Evolutionary conservation across 2,797 vertebrate genomes (phyloP).

Genomic region (Rhabdomys pumilio): DNA sequence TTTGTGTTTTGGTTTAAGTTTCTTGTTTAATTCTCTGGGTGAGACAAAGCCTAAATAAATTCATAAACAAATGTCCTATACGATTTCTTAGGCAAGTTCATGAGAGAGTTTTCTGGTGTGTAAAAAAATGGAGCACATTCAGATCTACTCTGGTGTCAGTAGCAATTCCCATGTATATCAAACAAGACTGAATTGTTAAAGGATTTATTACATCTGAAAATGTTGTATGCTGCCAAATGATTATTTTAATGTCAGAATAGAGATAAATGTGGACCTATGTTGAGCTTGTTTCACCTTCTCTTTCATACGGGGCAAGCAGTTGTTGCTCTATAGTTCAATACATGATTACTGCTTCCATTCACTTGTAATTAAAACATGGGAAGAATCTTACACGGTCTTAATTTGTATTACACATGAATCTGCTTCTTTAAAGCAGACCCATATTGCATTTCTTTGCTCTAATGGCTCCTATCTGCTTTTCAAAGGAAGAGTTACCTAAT

Average conservation of each 20-base stretch:
- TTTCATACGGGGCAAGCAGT: neutral
- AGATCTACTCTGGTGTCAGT: neutral
- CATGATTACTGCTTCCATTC: neutral
- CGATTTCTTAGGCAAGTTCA: neutral
- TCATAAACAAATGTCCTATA: neutral
- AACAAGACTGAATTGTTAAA: conserved; percentile 14
- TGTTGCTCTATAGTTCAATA: neutral
- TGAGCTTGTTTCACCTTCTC: conserved; percentile 7
- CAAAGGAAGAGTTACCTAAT: conserved; percentile 6
- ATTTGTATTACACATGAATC: neutral
- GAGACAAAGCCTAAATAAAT: neutral
- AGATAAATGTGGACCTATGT: neutral
- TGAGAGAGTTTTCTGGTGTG: conserved; percentile 52
- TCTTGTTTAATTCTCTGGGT: conserved; percentile 17
- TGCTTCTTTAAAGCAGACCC: neutral
- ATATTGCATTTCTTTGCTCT: neutral
- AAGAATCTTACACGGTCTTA: neutral
- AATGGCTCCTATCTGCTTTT: neutral
- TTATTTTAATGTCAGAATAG: conserved; percentile 43
- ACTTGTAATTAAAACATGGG: conserved; percentile 18
- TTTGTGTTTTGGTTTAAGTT: conserved; percentile 7
- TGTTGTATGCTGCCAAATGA: neutral
- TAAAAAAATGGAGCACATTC: neutral
- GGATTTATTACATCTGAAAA: neutral
- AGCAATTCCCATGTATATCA: neutral